These are phyloP conservation scores for Brachymystax lenok DNA, from an alignment of 2,797 vertebrate genomes.

Conservation along the genomic window DNA sequence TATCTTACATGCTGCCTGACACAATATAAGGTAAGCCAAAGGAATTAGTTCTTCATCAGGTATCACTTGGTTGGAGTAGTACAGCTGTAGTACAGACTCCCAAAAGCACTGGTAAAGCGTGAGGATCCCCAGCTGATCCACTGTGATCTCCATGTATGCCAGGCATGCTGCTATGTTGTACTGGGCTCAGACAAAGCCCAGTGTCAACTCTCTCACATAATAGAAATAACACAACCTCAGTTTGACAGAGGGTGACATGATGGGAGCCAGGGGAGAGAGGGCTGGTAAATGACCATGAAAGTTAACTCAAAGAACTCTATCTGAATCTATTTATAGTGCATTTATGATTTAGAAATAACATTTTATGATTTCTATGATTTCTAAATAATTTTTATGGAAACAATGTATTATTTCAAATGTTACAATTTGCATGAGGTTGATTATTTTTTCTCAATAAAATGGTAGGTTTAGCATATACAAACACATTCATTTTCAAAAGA, in stretches of 20 bases:
- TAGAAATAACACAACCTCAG: slow-evolving; percentile 9
- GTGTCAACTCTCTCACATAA: slow-evolving; percentile 15
- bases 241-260: neutral
- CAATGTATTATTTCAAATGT: too few species aligned
- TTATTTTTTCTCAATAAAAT: neutral
- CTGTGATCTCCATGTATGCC: slow-evolving; percentile 17
- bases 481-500: neutral
- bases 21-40: neutral
- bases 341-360: too few species aligned
- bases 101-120: slow-evolving; percentile 5
- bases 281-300: neutral
- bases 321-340: too few species aligned
- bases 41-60: slow-evolving; percentile 3
- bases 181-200: slow-evolving; percentile 13
- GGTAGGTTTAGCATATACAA: neutral
- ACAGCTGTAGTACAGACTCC: slow-evolving; percentile 27
- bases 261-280: neutral
- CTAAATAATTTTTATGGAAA: too few species aligned
- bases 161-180: slow-evolving; percentile 4
- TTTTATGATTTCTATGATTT: too few species aligned
- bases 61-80: slow-evolving; percentile 1
- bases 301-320: neutral
- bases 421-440: neutral
- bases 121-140: slow-evolving; percentile 26
- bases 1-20: neutral